Base-by-base conservation (phyloP, 2,888 invertebrate genomes). In the Lymantria dispar region DNA sequence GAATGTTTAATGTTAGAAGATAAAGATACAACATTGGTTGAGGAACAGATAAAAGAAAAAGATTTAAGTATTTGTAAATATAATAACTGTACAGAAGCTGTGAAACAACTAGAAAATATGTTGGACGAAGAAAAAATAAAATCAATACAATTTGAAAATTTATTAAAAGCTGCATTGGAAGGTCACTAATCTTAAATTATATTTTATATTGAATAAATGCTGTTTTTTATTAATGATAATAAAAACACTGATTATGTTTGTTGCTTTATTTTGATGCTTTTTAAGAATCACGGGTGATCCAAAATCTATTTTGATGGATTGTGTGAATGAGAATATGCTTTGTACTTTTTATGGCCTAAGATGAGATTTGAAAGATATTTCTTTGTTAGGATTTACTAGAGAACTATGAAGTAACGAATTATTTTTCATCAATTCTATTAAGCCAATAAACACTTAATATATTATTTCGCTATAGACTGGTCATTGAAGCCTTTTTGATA, bases 101-200 rank as follows among this genome's bases (percentile, higher is more conserved):
- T 91, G 0, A 74, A 83, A 64, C 81, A 87, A 64, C 74, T 93
- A 8, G 93, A 93, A 63, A 69, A 80, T 60, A 78, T 86, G 68
- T 76, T 93, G 45, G 86, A 90, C 51, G 76, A 83, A 60, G 91
- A 87, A 60, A 85, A 76, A 63, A 79, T 84, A 52, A 91, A 85
- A 63, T 92, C 87, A 37, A 58, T 83, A 41, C 82, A 84, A 60
- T 80, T 93, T 46, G 93, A 93, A 61, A 85, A 88, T 59, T 78
- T 85, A 64, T 68, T 93, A 33, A 79, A 74, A 70, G 68, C 80
- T 54, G 92, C 93, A 13, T 78, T 74, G 72, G 66, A 52, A 55
- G 37, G 58, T 56, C 54, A 58, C 50, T 53, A 55, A 45, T 50
- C 41, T 29, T 45, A 47, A 54, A 56, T 42, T 48, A 45, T 62